A percentile compares a stretch with the other conserved stretches of the same genome.
Evolutionary conservation across 2,113 vertebrate genomes (phyloP).

Genomic region (Nothoprocta perdicaria): DNA sequence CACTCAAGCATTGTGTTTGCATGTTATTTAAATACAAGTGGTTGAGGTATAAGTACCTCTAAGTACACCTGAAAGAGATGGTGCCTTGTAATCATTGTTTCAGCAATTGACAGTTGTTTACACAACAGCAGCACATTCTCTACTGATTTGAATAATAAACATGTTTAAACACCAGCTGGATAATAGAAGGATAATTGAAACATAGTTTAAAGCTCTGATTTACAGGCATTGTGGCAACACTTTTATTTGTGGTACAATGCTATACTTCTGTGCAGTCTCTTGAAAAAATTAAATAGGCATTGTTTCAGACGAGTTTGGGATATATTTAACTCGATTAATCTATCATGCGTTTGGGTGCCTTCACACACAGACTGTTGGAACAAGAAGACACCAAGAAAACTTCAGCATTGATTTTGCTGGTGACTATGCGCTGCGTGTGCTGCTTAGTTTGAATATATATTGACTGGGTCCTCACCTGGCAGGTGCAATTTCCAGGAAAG

Average conservation of each 20-base stretch:
- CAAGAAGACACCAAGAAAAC: not conserved
- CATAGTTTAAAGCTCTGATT: conserved; percentile 88
- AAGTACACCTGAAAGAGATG: conserved; percentile 87
- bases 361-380: conserved; percentile 22
- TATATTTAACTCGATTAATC: conserved; percentile 80
- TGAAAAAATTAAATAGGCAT: conserved; percentile 75
- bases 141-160: conserved; percentile 89
- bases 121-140: conserved; percentile 86
- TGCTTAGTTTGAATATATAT: accelerated
- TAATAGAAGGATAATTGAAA: conserved; percentile 89
- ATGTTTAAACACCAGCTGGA: conserved; percentile 87
- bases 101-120: conserved; percentile 89
- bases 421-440: accelerated
- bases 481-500: not conserved
- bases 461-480: not conserved
- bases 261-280: conserved; percentile 74
- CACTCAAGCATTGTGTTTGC: conserved; percentile 85
- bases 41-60: conserved; percentile 82
- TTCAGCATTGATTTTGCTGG: not conserved
- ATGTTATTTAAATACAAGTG: conserved; percentile 86
- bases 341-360: conserved; percentile 28
- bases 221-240: conserved; percentile 80
- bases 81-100: conserved; percentile 87
- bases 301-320: conserved; percentile 75
- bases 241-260: conserved; percentile 82